Percentiles rank a stretch among this genome's conserved stretches.
Evolutionary conservation across 2,113 vertebrate genomes (phyloP).

Genomic region (Anser cygnoides): DNA sequence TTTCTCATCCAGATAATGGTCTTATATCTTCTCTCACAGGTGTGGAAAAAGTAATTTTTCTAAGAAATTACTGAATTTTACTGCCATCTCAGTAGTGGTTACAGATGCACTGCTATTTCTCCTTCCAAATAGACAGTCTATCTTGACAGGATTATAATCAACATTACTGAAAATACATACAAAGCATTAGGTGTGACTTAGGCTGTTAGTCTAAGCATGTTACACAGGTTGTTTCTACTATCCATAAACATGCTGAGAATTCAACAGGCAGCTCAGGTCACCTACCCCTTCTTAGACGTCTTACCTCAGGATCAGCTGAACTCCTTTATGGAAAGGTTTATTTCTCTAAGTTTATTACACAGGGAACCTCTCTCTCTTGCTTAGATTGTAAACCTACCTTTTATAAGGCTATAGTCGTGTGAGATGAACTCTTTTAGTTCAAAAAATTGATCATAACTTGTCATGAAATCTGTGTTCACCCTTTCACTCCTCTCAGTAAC

Average conservation of each 20-base stretch:
- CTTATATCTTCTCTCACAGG: neutral
- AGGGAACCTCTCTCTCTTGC: neutral
- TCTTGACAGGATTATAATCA: neutral
- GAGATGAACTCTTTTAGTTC: neutral
- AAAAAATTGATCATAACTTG: neutral
- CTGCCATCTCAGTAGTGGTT: neutral
- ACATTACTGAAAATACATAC: neutral
- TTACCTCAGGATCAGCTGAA: neutral
- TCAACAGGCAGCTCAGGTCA: neutral
- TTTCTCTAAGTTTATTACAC: neutral
- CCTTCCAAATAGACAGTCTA: neutral
- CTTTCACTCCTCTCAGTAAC: neutral
- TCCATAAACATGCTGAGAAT: neutral
- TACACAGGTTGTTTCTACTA: neutral
- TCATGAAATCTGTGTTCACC: neutral
- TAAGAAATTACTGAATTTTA: neutral
- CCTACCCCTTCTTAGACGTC: neutral
- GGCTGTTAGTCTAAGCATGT: neutral
- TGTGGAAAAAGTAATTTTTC: neutral
- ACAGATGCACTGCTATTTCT: neutral
- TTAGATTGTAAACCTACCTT: neutral
- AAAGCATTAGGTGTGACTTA: neutral
- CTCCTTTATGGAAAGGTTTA: neutral
- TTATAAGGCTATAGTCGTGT: neutral
- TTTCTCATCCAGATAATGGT: neutral